phyloP scores from a whole-genome alignment of 2,888 invertebrate species.

The Phyllotreta striolata region DNA sequence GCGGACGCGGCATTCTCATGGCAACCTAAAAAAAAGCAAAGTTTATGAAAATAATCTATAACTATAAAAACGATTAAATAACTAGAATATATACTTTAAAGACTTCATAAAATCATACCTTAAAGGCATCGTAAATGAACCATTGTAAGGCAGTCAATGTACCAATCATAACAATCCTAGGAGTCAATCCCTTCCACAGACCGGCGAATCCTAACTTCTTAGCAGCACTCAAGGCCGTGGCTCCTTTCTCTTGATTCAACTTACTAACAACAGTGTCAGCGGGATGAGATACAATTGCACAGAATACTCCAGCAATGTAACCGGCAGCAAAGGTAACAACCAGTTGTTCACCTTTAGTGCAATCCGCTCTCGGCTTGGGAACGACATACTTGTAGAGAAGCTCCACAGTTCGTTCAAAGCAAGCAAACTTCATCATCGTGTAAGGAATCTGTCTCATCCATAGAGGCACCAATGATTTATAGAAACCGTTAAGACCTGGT shows the following conservation, averaged over 20 bases:
- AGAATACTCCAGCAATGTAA: constrained; percentile 99
- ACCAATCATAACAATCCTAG: constrained; percentile 97
- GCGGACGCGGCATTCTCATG: constrained; percentile 90
- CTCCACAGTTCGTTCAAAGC: constrained; percentile 97
- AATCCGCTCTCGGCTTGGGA: constrained; percentile 92
- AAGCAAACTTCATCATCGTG: constrained; percentile 99
- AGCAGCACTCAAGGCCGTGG: constrained; percentile 76
- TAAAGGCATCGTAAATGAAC: constrained; percentile 96
- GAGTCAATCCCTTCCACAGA: constrained; percentile 89
- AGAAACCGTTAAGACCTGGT: constrained; percentile 80
- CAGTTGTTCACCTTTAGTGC: constrained; percentile 92
- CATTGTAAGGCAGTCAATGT: constrained; percentile 95
- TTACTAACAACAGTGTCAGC: constrained; percentile 98
- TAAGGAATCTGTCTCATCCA: constrained; percentile 99
- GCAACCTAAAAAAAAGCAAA: constrained; percentile 62
- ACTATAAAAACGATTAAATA: background rate
- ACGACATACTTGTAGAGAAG: constrained; percentile 88
- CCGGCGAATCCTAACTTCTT: constrained; percentile 78
- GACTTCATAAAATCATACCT: constrained; percentile 47
- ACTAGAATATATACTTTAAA: constrained; percentile 2
- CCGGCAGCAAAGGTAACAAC: constrained; percentile 93
- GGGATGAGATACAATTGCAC: constrained; percentile 98
- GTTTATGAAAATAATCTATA: constrained; percentile 9
- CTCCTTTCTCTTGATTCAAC: constrained; percentile 90
- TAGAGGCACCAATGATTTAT: constrained; percentile 89